Percentiles rank a stretch among this genome's conserved stretches.
phyloP scores from a whole-genome alignment of 2,797 vertebrate genomes.

The Siniperca obscura region DNA sequence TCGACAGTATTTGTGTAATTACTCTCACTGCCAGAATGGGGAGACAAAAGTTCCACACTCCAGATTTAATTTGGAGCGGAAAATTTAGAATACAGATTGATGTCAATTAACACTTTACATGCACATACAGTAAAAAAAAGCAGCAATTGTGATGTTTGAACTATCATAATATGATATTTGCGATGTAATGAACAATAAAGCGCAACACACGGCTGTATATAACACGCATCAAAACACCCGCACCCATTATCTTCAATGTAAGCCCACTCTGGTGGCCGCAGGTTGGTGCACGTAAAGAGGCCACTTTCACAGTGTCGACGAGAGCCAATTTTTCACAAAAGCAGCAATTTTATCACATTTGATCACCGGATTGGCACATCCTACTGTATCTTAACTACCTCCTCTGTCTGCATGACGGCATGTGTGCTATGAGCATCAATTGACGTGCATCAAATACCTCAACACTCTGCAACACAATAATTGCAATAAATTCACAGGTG shows the following conservation, averaged over 20 bases:
- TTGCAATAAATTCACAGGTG: not conserved
- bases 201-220: not conserved
- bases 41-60: too few relatives aligned
- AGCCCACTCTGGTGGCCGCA: not conserved
- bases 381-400: not conserved
- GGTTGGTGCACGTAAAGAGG: constrained; percentile 15
- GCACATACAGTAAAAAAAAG: not conserved
- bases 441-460: not conserved
- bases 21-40: too few relatives aligned
- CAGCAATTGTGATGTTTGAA: not conserved
- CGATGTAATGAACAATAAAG: not conserved
- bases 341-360: constrained; percentile 20
- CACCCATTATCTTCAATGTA: not conserved
- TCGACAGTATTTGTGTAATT: too few relatives aligned
- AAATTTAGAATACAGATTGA: not conserved
- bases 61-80: constrained; percentile 11
- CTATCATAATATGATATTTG: not conserved
- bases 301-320: not conserved
- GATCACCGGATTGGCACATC: not conserved
- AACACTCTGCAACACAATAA: not conserved
- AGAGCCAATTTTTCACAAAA: constrained; percentile 25
- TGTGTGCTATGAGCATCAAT: not conserved
- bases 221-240: not conserved
- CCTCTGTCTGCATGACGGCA: not conserved
- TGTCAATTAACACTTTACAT: not conserved